These are phyloP conservation scores for Apamea monoglypha DNA, from an alignment of 2,888 invertebrate species.

Conservation along the genomic window DNA sequence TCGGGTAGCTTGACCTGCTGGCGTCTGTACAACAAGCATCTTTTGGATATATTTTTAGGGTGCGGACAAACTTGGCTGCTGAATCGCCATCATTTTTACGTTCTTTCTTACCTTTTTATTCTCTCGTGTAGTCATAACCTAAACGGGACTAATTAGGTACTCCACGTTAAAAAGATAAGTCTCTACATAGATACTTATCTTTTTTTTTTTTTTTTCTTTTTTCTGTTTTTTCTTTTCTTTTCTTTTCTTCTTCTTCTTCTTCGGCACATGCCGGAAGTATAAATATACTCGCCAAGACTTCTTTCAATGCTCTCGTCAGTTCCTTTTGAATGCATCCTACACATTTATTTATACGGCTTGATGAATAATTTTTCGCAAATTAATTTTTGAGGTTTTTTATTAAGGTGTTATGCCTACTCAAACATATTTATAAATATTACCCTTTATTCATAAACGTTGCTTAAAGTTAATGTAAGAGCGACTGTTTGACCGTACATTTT, in stretches of 20 bases:
- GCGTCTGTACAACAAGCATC: conserved; percentile 41
- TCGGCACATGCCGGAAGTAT: too few relatives aligned
- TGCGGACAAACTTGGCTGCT: neutral
- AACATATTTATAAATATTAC: too few relatives aligned
- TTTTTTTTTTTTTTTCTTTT: too few relatives aligned
- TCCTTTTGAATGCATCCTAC: neutral
- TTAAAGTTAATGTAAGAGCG: neutral
- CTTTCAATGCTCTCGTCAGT: neutral
- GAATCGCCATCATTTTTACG: neutral
- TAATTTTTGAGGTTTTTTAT: neutral
- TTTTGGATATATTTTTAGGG: conserved; percentile 62
- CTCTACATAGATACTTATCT: too few relatives aligned
- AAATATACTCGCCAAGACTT: too few relatives aligned
- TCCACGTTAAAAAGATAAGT: neutral
- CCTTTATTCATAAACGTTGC: neutral
- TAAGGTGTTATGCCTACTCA: neutral
- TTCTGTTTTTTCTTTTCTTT: too few relatives aligned
- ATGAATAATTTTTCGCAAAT: conserved; percentile 3
- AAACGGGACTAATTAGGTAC: neutral
- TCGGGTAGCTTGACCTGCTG: too few relatives aligned
- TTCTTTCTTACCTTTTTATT: neutral
- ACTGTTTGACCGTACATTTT: neutral
- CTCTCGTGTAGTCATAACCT: neutral
- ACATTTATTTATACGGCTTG: neutral
- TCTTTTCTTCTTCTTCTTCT: too few relatives aligned